A percentile compares a stretch with the other conserved stretches of the same genome.
These are phyloP conservation scores for Phyllotreta cruciferae DNA, from an alignment of 2,888 invertebrate genomes.

Conservation along the genomic window DNA sequence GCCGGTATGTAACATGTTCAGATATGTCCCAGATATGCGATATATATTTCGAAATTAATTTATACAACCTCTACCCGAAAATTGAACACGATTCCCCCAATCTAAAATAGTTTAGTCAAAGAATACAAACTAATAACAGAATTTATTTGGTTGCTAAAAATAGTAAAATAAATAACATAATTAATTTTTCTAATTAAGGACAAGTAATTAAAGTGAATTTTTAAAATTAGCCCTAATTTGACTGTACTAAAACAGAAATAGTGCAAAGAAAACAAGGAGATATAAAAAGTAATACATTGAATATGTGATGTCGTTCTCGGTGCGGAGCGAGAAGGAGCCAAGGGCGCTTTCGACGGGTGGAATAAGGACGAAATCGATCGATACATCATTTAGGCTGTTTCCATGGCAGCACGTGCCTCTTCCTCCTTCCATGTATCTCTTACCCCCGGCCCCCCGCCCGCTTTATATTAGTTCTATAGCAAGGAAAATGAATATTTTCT, in stretches of 20 bases:
- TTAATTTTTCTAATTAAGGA: neutral
- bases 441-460: conserved; percentile 46
- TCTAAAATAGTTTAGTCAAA: no score
- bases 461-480: conserved; percentile 59
- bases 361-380: conserved; percentile 57
- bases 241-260: conserved; percentile 36
- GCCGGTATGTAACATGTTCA: conserved; percentile 11
- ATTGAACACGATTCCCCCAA: no score
- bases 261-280: conserved; percentile 41
- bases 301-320: conserved; percentile 61
- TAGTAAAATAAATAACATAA: neutral
- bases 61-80: no score
- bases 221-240: conserved; percentile 7
- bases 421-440: conserved; percentile 52
- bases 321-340: conserved; percentile 41
- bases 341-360: conserved; percentile 46
- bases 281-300: conserved; percentile 62
- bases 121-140: no score
- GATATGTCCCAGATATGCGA: conserved; percentile 2
- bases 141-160: no score
- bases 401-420: conserved; percentile 63
- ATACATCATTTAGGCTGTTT: conserved; percentile 65
- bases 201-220: neutral
- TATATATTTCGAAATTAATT: no score
- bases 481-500: conserved; percentile 60